Base-by-base conservation (phyloP, 2,888 invertebrate species). In the Xestia c-nigrum region DNA sequence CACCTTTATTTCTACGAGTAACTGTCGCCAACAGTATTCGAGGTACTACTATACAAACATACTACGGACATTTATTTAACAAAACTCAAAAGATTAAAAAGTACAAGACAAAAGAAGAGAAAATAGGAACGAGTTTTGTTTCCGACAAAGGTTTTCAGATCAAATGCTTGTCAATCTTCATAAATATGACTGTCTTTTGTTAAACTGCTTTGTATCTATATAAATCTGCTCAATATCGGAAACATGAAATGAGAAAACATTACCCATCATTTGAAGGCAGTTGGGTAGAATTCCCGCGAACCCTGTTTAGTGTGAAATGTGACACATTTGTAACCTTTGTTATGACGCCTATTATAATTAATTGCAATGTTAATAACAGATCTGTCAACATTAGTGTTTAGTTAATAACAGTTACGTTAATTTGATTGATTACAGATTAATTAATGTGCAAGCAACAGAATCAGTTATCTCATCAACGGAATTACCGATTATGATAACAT, bases 1-100 rank as follows among this genome's bases (percentile, higher is more conserved):
- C 73, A 80, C 79, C 79, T 81, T 73, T 74, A 77, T 78, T 78
- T 80, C 63, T 73, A 63, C 61, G 61, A 80, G 24, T 31, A 72
- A 80, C 21, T 63, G 59, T 43, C 40, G 43, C 70, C 70, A 57
- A 73, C 59, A 46, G 59, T 57, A 52, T 55, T 63, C 55, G 9
- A 73, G 21, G 55, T 65, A 43, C 24, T 6, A 19, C 12, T 63
- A 14, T 52, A 52, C 14, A 14, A 55, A 68, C 5, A 24, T 52
- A 40, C 16, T 40, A 2, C 19, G n/a, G 31, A 59, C 6, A 47
- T 84, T 38, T 67, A 57, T 75, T 61, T 64, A 63, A 38, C 21
- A 57, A 71, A 52, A 43, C 21, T 47, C 19, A 47, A 7, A n/a
- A 65, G 19, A 55, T 68, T 81, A 5, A 47, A 52, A 16, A 81